Base-by-base conservation (phyloP, 2,888 invertebrate species). In the Chloromyia formosa region DNA sequence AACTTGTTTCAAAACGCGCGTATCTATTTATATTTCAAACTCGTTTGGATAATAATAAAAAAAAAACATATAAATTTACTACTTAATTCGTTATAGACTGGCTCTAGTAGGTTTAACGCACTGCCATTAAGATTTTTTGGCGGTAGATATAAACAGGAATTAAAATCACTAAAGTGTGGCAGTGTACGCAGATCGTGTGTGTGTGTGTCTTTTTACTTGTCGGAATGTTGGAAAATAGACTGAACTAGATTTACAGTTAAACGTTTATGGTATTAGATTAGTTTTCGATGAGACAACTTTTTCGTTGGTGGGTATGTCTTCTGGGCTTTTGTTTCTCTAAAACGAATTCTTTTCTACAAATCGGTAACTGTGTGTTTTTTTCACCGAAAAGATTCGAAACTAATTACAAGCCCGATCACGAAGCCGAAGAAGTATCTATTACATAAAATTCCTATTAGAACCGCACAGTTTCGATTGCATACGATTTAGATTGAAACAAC, bases 41-140 rank as follows among this genome's bases (percentile, higher is more conserved):
- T 71, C 20, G 71, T 71, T 71, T 71, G 3, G 27, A 18, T 56
- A 40, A 71, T 56, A 71, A 35, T 35, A 35, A 35, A 35, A 35
- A 35, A 35, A 35, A 58, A 14, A 12, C 18, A 56, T 27, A 71
- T 71, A 71, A 71, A 71, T 71, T 71, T 58, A 71, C 45, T 71
- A 71, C 35, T 56, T 71, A 40, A 58, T 71, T 56, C 56, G 1
- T 40, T 56, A 71, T 18, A 71, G 40, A 40, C 56, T 20, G 7
- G 7, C 56, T 71, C 56, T 54, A 35, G 27, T 35, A 27, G 53
- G 54, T 42, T 56, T 71, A 35, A 56, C 56, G 56, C 71, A n/a
- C n/a, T n/a, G n/a, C n/a, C n/a, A n/a, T n/a, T 71, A 71, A 49
- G 56, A 40, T 71, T 71, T 35, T 69, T 71, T 49, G 22, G 45